Percentiles rank a stretch among this genome's conserved stretches.
Evolutionary conservation across 2,113 vertebrate genomes (phyloP).

Genomic region (Ursus arctos): DNA sequence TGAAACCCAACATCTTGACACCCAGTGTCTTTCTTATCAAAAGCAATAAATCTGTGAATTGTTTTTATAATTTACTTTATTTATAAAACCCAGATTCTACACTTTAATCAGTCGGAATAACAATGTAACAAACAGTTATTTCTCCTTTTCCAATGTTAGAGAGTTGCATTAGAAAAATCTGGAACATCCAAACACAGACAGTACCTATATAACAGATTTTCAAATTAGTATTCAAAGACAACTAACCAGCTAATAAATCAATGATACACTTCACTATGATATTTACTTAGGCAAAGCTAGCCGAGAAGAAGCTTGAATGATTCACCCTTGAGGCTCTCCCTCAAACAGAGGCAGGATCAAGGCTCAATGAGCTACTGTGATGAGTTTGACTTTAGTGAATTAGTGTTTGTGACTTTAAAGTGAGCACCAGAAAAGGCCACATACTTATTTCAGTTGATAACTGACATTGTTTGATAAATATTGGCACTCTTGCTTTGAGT

Average conservation of each 20-base stretch:
- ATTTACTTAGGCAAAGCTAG: not conserved
- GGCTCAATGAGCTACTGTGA: not conserved
- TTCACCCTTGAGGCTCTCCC: not conserved
- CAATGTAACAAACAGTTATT: not conserved
- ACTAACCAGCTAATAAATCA: not conserved
- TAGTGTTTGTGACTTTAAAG: not conserved
- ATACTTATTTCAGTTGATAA: not conserved
- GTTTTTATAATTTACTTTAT: not conserved
- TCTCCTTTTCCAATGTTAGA: not conserved
- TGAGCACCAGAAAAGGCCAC: not conserved
- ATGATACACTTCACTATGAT: not conserved
- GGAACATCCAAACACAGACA: not conserved
- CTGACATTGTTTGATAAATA: not conserved
- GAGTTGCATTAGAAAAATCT: not conserved
- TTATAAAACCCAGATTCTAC: not conserved
- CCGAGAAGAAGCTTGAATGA: not conserved
- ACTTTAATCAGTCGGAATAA: not conserved
- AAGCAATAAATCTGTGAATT: not conserved
- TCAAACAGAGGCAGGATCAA: not conserved
- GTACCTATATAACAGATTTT: not conserved
- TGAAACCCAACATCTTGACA: not conserved
- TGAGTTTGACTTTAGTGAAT: not conserved
- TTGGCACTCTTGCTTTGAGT: not conserved
- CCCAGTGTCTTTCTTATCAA: not conserved
- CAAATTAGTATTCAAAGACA: not conserved